Base-by-base conservation (phyloP, 2,888 invertebrate species). In the Heliconius sara region DNA sequence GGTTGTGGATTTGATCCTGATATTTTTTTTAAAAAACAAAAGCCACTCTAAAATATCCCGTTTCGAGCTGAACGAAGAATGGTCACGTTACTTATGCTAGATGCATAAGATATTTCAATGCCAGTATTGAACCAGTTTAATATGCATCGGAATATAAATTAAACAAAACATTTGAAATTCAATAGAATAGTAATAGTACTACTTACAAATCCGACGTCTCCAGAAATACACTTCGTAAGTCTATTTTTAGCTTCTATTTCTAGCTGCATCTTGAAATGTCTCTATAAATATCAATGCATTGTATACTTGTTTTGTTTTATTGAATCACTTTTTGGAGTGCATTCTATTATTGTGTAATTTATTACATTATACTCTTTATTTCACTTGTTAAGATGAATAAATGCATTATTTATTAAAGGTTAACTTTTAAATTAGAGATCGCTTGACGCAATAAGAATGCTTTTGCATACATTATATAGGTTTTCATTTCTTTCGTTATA, bases 221-320 rank as follows among this genome's bases (percentile, higher is more conserved):
- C n/a, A 7, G 39, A 39, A 73, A 73, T 60, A 34, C 3, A 60
- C n/a, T 73, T 73, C n/a, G 60, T 60, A n/a, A 30, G 57, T 60
- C 57, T 60, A 73, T 73, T 34, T 73, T 25, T n/a, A 30, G 60
- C 6, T 60, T 73, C 60, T 73, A 60, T 73, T 60, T 60, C 34
- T 60, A 16, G 34, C 5, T 72, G 30, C 72, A n/a, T 72, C 57
- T 57, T n/a, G 72, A 72, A 72, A 52, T 16, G n/a, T 30, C 43
- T 16, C 0, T 25, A 25, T 70, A 70, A 70, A 70, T 70, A 43
- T 70, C 16, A 43, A 68, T 43, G n/a, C n/a, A 43, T 43, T 68
- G 19, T 6, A n/a, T 39, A 67, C n/a, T 34, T 34, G 12, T n/a
- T 22, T 39, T 10, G 12, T 34, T 67, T 34, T 22, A 34, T 34